A percentile compares a stretch with the other conserved stretches of the same genome.
These are phyloP conservation scores for Nomada flava DNA, from an alignment of 2,888 invertebrate genomes.

Conservation along the genomic window DNA sequence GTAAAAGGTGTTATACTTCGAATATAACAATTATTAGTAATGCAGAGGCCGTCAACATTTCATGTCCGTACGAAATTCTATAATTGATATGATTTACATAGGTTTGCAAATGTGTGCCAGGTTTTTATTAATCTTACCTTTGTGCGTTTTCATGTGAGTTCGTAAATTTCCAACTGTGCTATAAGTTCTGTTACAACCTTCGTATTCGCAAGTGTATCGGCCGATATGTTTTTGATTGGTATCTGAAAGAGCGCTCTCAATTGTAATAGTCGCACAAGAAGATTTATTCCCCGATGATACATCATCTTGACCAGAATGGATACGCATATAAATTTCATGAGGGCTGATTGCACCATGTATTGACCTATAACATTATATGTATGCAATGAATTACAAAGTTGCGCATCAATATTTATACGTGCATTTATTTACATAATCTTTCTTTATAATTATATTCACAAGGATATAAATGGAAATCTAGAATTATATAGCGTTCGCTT, in stretches of 20 bases:
- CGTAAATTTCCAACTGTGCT: conserved; percentile 97
- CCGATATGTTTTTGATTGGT: conserved; percentile 87
- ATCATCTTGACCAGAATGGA: conserved; percentile 88
- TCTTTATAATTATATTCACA: not conserved
- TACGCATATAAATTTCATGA: conserved; percentile 90
- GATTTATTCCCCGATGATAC: conserved; percentile 87
- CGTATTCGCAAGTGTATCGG: conserved; percentile 94
- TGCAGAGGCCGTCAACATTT: not conserved
- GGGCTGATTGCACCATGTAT: conserved; percentile 89
- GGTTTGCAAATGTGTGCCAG: not conserved
- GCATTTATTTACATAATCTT: not conserved
- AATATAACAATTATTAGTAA: conserved; percentile 1
- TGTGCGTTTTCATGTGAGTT: conserved; percentile 98
- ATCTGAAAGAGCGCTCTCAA: conserved; percentile 87
- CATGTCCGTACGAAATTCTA: not conserved
- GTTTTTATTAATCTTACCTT: conserved; percentile 87
- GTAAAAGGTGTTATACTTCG: not conserved
- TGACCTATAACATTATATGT: conserved; percentile 85
- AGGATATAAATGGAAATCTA: not conserved
- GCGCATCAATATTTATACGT: not conserved
- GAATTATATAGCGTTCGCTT: not conserved
- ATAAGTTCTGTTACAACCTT: conserved; percentile 94
- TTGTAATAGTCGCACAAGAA: conserved; percentile 88
- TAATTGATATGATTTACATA: not conserved
- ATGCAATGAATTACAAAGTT: not conserved